Evolutionary conservation across 1,140 invertebrate species (phyloP).

Genomic region (Holcopasites calliopsidis): DNA sequence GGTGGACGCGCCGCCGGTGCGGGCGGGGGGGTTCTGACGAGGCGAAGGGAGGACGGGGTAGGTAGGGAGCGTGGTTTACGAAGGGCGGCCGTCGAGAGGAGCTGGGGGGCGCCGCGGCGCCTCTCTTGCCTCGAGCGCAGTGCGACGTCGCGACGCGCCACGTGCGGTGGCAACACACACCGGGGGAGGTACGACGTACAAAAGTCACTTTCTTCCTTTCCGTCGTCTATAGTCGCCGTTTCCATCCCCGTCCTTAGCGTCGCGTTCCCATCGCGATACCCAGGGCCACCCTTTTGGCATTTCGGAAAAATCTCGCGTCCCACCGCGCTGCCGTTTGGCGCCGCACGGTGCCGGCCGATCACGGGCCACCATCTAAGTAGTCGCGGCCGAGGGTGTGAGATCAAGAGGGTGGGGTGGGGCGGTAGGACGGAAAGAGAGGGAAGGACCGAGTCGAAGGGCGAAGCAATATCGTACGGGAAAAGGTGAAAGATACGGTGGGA

Average conservation of each 20-base stretch:
- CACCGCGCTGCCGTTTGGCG: background rate
- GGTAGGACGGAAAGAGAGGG: conserved; percentile 32
- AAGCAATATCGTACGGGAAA: conserved; percentile 22
- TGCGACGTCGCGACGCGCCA: conserved; percentile 80
- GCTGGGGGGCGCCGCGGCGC: conserved; percentile 70
- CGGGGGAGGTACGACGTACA: conserved; percentile 47
- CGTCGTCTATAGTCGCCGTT: conserved; percentile 30
- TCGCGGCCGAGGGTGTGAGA: conserved; percentile 1
- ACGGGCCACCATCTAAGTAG: conserved; percentile 13
- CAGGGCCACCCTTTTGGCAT: conserved; percentile 7
- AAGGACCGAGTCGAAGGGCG: conserved; percentile 37
- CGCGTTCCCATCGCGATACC: background rate
- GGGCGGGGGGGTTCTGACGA: conserved; percentile 43
- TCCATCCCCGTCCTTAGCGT: conserved; percentile 14
- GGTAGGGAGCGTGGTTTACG: conserved; percentile 47
- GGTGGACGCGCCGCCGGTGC: conserved; percentile 58
- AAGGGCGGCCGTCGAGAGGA: conserved; percentile 33
- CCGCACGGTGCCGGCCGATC: conserved; percentile 16
- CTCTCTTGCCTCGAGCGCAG: conserved; percentile 77
- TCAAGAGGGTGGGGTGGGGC: background rate
- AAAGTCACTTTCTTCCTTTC: conserved; percentile 64
- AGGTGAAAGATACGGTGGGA: conserved; percentile 18
- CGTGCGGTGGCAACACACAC: conserved; percentile 72
- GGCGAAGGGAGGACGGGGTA: conserved; percentile 37
- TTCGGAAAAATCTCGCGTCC: background rate